Percentiles rank a stretch among this genome's conserved stretches.
Evolutionary conservation across 2,113 vertebrate species (phyloP).

Genomic region (Toxotes jaculatrix): DNA sequence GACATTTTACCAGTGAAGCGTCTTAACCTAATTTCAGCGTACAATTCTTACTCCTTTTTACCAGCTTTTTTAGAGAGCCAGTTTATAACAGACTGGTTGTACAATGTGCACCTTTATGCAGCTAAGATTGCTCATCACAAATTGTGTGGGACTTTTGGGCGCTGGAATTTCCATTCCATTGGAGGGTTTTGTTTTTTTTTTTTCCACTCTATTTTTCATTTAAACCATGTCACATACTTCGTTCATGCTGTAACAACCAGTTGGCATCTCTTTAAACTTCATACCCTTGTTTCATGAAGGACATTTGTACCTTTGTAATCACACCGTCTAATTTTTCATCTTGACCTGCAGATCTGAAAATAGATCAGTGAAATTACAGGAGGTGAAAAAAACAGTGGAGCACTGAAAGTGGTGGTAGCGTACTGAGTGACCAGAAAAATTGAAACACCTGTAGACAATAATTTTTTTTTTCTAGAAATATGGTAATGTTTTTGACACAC

Average conservation of each 20-base stretch:
- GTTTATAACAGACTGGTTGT: neutral
- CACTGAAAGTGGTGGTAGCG: too few species aligned
- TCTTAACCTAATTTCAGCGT: neutral
- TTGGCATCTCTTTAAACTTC: neutral
- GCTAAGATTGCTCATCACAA: slow-evolving; percentile 26
- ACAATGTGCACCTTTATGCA: neutral
- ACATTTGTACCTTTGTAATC: neutral
- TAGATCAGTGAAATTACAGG: neutral
- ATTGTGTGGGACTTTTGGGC: slow-evolving; percentile 21
- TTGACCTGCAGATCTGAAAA: neutral
- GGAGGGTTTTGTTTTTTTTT: neutral
- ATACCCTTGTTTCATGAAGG: neutral
- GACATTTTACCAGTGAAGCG: neutral
- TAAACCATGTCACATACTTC: neutral
- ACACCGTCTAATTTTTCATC: neutral
- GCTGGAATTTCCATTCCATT: neutral
- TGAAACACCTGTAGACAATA: neutral
- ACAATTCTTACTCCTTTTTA: neutral
- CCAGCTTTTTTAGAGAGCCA: neutral
- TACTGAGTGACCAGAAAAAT: neutral
- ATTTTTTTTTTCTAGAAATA: too few species aligned
- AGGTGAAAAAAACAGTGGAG: too few species aligned
- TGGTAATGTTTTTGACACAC: too few species aligned
- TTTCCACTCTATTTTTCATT: neutral
- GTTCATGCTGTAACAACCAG: neutral